Conservation (phyloP, 2,113 vertebrate genomes). For the Otolemur garnettii region DNA sequence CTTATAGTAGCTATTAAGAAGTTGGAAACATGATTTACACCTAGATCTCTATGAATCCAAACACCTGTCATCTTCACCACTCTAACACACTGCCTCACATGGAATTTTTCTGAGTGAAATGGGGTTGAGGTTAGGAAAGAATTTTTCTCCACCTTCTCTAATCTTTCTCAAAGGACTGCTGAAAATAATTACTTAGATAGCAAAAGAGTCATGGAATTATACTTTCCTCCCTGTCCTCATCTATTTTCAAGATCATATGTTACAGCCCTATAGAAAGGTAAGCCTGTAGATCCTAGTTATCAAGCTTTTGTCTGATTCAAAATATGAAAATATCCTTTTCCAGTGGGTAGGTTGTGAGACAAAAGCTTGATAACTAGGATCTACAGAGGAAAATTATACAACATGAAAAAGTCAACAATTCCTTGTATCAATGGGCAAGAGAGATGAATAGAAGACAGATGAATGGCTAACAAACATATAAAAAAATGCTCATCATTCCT, state of each 20-base stretch:
- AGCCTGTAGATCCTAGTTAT: too few species aligned
- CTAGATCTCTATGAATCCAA: not conserved
- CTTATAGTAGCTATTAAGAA: not conserved
- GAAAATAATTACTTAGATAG: not conserved
- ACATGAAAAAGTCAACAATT: too few species aligned
- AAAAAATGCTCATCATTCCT: too few species aligned
- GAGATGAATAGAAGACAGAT: too few species aligned
- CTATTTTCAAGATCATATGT: not conserved
- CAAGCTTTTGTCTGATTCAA: too few species aligned
- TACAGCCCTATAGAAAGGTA: not conserved
- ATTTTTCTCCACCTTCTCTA: not conserved
- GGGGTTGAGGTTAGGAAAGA: not conserved
- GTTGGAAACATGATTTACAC: not conserved
- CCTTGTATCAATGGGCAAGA: too few species aligned
- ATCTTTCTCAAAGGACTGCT: not conserved
- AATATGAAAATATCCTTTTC: too few species aligned
- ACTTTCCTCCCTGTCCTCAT: not conserved
- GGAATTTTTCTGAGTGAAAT: not conserved
- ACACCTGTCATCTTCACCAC: not conserved
- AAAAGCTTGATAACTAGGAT: too few species aligned
- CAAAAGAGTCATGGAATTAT: conserved; percentile 5
- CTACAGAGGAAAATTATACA: too few species aligned
- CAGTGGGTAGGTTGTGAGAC: too few species aligned
- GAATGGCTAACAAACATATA: too few species aligned
- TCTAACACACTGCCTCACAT: not conserved